Conservation (phyloP, 2,113 vertebrate species). For the Micronycteris hirsuta region DNA sequence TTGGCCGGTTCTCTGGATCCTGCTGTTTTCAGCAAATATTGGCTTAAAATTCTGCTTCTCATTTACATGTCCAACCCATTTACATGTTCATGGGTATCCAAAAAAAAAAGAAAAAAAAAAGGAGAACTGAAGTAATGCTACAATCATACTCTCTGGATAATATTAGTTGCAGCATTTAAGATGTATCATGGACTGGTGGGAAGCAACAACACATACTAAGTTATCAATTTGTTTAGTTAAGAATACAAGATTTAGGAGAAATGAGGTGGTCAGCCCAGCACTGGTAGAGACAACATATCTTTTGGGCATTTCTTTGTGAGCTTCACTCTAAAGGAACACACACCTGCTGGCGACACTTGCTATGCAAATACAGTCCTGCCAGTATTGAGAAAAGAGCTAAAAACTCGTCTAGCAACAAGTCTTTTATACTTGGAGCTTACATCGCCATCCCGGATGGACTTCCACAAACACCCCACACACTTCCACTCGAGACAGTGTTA, state of each 20-base stretch:
- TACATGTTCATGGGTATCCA: not conserved
- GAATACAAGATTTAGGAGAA: not conserved
- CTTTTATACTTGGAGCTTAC: not conserved
- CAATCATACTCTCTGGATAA: not conserved
- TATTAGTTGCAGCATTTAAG: not conserved
- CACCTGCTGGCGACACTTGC: not conserved
- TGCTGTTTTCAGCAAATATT: not conserved
- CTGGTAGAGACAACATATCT: not conserved
- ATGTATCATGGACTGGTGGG: not conserved
- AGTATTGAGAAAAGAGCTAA: not conserved
- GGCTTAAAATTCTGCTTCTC: not conserved
- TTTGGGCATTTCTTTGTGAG: not conserved
- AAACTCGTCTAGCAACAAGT: not conserved
- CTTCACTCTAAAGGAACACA: not conserved
- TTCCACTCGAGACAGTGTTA: not conserved
- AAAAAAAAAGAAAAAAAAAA: not conserved
- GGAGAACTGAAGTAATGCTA: not conserved
- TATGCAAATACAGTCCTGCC: not conserved
- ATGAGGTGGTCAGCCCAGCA: not conserved
- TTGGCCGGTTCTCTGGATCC: not conserved
- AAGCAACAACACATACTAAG: not conserved
- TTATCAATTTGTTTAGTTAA: not conserved
- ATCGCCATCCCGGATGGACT: not conserved
- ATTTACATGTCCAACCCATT: not conserved
- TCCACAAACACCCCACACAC: not conserved